Conservation (phyloP, 92 coral and sea anemone genomes). For the Bergia puertoricense region DNA sequence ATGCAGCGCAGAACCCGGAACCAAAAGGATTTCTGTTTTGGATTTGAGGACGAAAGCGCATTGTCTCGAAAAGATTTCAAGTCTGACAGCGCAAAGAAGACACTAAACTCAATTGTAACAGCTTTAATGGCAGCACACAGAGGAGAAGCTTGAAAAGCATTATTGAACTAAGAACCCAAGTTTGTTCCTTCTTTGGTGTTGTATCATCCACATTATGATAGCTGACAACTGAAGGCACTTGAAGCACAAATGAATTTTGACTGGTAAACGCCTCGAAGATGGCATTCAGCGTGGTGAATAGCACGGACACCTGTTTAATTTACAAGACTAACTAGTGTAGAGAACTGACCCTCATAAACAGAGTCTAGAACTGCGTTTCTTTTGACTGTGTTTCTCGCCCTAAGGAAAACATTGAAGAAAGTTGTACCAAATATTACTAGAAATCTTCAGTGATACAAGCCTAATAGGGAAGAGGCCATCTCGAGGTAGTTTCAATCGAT, state of each 20-base stretch:
- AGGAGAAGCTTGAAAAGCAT: slow-evolving; percentile 1
- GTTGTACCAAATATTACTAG: no score
- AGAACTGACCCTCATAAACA: neutral
- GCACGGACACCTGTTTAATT: neutral
- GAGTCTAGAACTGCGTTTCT: neutral
- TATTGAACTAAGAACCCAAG: neutral
- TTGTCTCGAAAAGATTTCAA: slow-evolving; percentile 56
- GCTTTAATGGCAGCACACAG: slow-evolving; percentile 40
- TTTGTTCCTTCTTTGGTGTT: neutral
- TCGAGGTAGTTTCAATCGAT: neutral
- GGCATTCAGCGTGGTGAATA: neutral
- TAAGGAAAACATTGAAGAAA: neutral
- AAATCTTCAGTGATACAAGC: neutral
- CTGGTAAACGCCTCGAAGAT: neutral
- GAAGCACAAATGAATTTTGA: neutral
- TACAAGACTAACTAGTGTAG: neutral
- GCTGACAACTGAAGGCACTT: neutral
- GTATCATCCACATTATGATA: neutral
- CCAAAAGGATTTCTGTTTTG: slow-evolving; percentile 65
- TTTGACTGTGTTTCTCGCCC: no score
- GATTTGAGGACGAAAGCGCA: slow-evolving; percentile 58
- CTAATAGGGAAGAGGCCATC: no score
- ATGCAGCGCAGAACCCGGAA: slow-evolving; percentile 48
- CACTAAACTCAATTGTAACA: slow-evolving; percentile 26
- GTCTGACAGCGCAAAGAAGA: slow-evolving; percentile 28